Base-by-base conservation (phyloP, 1,140 invertebrate genomes). In the Acromyrmex heyeri region DNA sequence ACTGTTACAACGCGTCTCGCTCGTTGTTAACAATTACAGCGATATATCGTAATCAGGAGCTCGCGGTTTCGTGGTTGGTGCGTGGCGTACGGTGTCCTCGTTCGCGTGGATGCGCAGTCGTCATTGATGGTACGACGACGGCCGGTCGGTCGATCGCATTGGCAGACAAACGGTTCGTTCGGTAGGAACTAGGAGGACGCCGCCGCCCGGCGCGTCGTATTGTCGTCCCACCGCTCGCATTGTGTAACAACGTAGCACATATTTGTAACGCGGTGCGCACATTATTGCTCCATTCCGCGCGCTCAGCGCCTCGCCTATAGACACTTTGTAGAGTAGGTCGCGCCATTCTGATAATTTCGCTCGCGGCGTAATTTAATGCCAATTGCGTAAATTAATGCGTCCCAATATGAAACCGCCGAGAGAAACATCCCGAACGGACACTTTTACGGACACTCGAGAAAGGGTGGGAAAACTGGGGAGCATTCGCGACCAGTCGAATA, bases 221-320 rank as follows among this genome's bases (percentile, higher is more conserved):
- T 62, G 69, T 73, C 69, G 55, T 48, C 38, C 21, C 53, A 18
- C 55, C 38, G 38, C 21, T 30, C 64, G 44, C 38, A 67, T 83
- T 83, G 79, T 62, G 69, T 50, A 83, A 83, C 64, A 38, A 62
- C 55, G 27, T 82, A 24, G 48, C 48, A 69, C 27, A 24, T 75
- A 83, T 73, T 83, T 83, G 69, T 62, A 83, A 34, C 67, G 18
- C 79, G 67, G 16, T 57, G 65, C 78, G 53, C 24, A 61, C 24
- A 48, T 83, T 73, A 61, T 82, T 83, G 57, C 24, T 82, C 18
- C 38, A 30, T 82, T 81, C 65, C 55, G 38, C 27, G 55, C 62
- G 48, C 48, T 57, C 72, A 38, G 73, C 44, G 50, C n/a, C 44
- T 82, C 16, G 18, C 44, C 27, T 75, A 21, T 62, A 48, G 53